Evolutionary conservation across 2,797 vertebrate genomes (phyloP).

Genomic region (Geotrypetes seraphini): DNA sequence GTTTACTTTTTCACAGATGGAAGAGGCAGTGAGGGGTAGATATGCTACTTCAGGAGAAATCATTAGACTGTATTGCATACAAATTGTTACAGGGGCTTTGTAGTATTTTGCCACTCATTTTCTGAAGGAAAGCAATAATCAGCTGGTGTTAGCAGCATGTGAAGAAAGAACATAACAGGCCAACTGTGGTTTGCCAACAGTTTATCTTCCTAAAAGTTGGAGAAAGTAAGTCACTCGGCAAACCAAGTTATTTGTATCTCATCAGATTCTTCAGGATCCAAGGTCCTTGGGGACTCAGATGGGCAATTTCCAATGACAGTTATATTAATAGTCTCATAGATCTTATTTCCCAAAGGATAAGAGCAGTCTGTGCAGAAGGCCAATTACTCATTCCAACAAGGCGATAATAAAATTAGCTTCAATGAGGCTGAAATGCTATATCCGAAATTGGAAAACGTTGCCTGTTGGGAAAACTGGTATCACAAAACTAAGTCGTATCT

Average conservation of each 20-base stretch:
- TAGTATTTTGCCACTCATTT: constrained; percentile 20
- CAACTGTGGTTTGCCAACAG: neutral
- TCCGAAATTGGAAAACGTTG: too few species aligned
- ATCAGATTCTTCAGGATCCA: fast-evolving
- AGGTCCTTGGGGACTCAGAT: fast-evolving
- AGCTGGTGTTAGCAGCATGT: too few species aligned
- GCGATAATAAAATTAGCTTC: neutral
- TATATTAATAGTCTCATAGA: neutral
- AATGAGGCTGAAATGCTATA: neutral
- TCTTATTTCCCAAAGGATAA: neutral
- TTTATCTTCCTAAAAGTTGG: neutral
- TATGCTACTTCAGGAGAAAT: neutral
- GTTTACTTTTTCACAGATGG: neutral
- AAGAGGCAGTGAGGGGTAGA: neutral
- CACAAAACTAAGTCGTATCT: too few species aligned
- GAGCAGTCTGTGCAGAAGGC: neutral
- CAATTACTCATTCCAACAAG: neutral
- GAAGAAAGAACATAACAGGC: too few species aligned
- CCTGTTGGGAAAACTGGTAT: too few species aligned
- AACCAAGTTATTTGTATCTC: neutral
- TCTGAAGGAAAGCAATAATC: too few species aligned
- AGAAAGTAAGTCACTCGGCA: neutral
- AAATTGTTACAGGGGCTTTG: too few species aligned
- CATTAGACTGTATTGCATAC: neutral
- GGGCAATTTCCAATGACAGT: fast-evolving